Evolutionary conservation across 1,140 invertebrate species (phyloP), one percentile per base, ranked within the genome.

Genomic region (Procambarus clarkii): DNA sequence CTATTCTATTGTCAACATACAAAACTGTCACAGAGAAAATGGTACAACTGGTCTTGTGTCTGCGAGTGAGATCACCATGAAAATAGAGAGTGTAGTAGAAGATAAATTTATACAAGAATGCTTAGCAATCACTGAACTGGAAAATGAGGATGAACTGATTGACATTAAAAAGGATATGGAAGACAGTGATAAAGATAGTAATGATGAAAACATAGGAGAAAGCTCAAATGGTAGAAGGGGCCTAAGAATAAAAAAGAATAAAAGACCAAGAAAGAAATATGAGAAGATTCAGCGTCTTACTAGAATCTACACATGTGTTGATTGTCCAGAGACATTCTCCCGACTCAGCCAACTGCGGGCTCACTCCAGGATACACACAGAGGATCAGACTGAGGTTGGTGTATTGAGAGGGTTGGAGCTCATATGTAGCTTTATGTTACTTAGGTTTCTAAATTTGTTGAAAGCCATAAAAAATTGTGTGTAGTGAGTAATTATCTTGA

Each of bases 301-400:
- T 7, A 84, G 89, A 64, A 91, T 91, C 58, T 91, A 91, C 44
- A 91, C 89, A 7, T 91, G 89, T 71, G 89, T 91, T n/a, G 89
- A 91, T 76, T 91, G 89, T 54, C 89, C 89, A 24, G 89, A 91
- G 60, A 91, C 81, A 18, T 91, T 91, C 60, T 91, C 89, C 8
- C 89, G 89, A n/a, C 89, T 91, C 71, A 91, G 89, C 24, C 89
- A 91, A 46, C 74, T 91, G 50, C 89, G 89, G 9, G 89, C 89
- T 24, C 89, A 91, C 64, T 91, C 89, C 8, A 85, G 89, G 60
- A 60, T 91, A 48, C 89, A 91, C 58, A 79, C 89, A n/a, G 82
- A 91, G 64, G 89, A 91, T 45, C 82, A 91, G n/a, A 85, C 82
- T 34, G 89, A 91, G 89, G 89, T 85, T 24, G 15, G 81, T 74